Percentiles rank a stretch among this genome's conserved stretches.
phyloP scores from a whole-genome alignment of 1,140 invertebrate species.

The Bicyclus anynana region DNA sequence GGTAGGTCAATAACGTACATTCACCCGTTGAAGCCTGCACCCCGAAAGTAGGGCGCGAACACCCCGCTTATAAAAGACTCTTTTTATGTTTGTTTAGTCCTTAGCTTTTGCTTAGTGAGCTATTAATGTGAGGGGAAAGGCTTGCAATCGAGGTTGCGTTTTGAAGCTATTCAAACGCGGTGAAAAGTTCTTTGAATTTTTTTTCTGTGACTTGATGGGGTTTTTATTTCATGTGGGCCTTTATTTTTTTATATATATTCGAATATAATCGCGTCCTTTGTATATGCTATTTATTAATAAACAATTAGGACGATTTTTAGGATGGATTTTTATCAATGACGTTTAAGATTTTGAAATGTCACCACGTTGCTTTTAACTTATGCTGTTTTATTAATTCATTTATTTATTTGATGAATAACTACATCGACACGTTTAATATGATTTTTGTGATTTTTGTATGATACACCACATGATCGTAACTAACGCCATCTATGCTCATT shows the following conservation, averaged over 20 bases:
- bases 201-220: not conserved
- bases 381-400: too few species aligned
- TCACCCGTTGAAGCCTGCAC: constrained; percentile 59
- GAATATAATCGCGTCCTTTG: not conserved
- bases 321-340: too few species aligned
- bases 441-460: too few species aligned
- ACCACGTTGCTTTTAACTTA: too few species aligned
- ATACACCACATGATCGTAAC: too few species aligned
- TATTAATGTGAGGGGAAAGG: not conserved
- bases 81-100: constrained; percentile 18
- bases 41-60: constrained; percentile 57
- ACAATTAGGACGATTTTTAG: too few species aligned
- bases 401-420: too few species aligned
- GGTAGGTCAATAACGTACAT: constrained; percentile 74
- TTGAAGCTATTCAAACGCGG: not conserved
- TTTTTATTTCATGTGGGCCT: not conserved
- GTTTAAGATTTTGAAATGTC: too few species aligned
- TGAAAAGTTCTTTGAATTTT: not conserved
- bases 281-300: too few species aligned
- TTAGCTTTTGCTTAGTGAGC: constrained; percentile 8
- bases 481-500: too few species aligned
- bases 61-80: constrained; percentile 29
- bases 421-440: too few species aligned
- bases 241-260: not conserved
- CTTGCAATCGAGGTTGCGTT: constrained; percentile 12